These are phyloP conservation scores for Lota lota DNA, from an alignment of 2,113 vertebrate genomes.

Conservation along the genomic window DNA sequence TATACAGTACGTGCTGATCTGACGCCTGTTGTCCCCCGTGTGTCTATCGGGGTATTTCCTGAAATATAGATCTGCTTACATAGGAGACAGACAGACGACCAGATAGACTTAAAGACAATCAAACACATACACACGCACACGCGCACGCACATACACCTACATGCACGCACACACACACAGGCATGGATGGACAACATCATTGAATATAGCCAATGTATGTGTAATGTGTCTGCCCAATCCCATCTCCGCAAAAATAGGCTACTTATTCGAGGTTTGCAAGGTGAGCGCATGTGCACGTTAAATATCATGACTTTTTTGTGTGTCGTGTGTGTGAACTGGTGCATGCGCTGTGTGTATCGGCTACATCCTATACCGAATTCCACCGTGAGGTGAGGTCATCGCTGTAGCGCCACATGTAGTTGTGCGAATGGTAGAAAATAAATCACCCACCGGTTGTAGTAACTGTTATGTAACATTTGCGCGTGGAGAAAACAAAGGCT, in stretches of 20 bases:
- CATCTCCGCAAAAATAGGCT: background rate
- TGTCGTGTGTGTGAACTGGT: conserved; percentile 30
- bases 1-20: too few relatives aligned
- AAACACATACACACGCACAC: background rate
- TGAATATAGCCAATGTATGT: too few relatives aligned
- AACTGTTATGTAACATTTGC: conserved; percentile 68
- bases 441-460: conserved; percentile 61
- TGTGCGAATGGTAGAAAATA: conserved; percentile 35
- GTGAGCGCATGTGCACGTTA: conserved; percentile 34
- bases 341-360: conserved; percentile 25
- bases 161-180: conserved; percentile 20
- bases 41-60: conserved; percentile 64
- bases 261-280: conserved; percentile 16
- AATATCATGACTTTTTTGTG: conserved; percentile 25
- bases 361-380: conserved; percentile 19
- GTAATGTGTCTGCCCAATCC: too few relatives aligned
- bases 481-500: conserved; percentile 42
- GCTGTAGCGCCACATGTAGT: conserved; percentile 63
- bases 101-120: background rate
- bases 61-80: conserved; percentile 16
- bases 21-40: background rate
- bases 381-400: conserved; percentile 73
- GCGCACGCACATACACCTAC: background rate
- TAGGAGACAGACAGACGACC: background rate
- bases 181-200: too few relatives aligned